Conservation (phyloP, 2,797 vertebrate species). For the Centroberyx gerrardi region DNA sequence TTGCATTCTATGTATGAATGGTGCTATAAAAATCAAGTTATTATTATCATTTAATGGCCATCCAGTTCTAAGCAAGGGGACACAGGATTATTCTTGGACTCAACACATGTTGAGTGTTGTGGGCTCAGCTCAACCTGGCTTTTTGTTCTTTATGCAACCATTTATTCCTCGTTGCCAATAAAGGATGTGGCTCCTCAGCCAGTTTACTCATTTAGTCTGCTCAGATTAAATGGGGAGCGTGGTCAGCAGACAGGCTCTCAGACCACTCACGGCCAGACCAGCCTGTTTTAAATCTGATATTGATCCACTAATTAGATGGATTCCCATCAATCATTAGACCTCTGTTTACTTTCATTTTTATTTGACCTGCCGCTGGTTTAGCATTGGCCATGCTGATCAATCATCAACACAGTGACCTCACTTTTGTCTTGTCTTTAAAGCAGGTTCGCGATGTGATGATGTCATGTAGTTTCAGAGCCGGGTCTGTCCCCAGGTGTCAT, state of each 20-base stretch:
- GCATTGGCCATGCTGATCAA: too few relatives aligned
- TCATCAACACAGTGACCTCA: slow-evolving; percentile 22
- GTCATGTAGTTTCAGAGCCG: slow-evolving; percentile 51
- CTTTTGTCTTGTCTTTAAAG: slow-evolving; percentile 21
- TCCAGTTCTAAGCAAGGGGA: slow-evolving; percentile 3
- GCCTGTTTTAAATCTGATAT: slow-evolving; percentile 60
- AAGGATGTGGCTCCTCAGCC: slow-evolving; percentile 39
- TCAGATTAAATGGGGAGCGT: slow-evolving; percentile 66
- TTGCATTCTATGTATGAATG: too few relatives aligned
- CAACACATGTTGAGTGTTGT: not conserved
- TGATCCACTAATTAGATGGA: slow-evolving; percentile 66
- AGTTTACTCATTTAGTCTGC: slow-evolving; percentile 56
- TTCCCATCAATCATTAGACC: slow-evolving; percentile 57
- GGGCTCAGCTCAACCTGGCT: not conserved
- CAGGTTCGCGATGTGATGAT: slow-evolving; percentile 45
- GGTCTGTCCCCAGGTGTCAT: slow-evolving; percentile 48
- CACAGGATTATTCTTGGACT: slow-evolving; percentile 16
- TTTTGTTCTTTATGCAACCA: slow-evolving; percentile 50
- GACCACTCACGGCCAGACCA: slow-evolving; percentile 21
- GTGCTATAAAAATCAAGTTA: too few relatives aligned
- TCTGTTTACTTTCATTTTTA: slow-evolving; percentile 37
- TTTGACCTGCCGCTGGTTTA: not conserved
- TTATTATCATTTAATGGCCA: not conserved
- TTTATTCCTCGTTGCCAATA: slow-evolving; percentile 58
- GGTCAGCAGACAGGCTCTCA: slow-evolving; percentile 61